phyloP scores from a whole-genome alignment of 2,888 invertebrate species.

The Pheosia tremula region DNA sequence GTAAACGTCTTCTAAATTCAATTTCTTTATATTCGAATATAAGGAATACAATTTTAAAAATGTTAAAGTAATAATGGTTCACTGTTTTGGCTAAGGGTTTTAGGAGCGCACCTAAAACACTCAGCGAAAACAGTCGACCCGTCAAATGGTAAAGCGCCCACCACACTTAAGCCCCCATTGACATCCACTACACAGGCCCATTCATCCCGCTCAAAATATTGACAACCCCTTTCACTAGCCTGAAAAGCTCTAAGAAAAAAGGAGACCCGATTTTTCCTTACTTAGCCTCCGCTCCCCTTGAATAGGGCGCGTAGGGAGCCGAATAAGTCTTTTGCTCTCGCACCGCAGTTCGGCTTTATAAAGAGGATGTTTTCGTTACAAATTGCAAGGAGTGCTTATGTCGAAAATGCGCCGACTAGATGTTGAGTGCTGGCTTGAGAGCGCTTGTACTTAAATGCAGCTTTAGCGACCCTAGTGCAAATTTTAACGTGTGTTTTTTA shows the following conservation, averaged over 20 bases:
- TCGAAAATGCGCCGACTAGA: conserved; percentile 34
- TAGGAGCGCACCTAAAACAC: background rate
- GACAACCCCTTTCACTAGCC: conserved; percentile 75
- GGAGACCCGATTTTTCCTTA: conserved; percentile 75
- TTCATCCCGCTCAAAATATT: conserved; percentile 81
- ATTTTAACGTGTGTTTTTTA: too few species aligned
- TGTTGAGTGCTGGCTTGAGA: conserved; percentile 34
- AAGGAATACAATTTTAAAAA: too few species aligned
- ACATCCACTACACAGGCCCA: conserved; percentile 70
- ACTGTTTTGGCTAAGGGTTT: too few species aligned
- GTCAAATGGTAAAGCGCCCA: conserved; percentile 54
- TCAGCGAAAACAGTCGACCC: conserved; percentile 12
- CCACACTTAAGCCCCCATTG: conserved; percentile 70
- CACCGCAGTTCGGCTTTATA: conserved; percentile 44
- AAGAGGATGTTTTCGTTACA: conserved; percentile 58
- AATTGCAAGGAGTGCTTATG: conserved; percentile 60
- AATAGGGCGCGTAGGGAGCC: conserved; percentile 69
- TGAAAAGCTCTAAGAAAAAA: conserved; percentile 76
- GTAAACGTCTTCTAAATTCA: too few species aligned
- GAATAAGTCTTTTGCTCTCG: conserved; percentile 65
- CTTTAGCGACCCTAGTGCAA: background rate
- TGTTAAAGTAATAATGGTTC: too few species aligned
- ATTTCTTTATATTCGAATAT: too few species aligned
- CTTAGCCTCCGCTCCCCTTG: conserved; percentile 50
- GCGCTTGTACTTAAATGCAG: conserved; percentile 12